These are phyloP conservation scores for Sympetrum striolatum DNA, from an alignment of 2,888 invertebrate species.

Conservation along the genomic window DNA sequence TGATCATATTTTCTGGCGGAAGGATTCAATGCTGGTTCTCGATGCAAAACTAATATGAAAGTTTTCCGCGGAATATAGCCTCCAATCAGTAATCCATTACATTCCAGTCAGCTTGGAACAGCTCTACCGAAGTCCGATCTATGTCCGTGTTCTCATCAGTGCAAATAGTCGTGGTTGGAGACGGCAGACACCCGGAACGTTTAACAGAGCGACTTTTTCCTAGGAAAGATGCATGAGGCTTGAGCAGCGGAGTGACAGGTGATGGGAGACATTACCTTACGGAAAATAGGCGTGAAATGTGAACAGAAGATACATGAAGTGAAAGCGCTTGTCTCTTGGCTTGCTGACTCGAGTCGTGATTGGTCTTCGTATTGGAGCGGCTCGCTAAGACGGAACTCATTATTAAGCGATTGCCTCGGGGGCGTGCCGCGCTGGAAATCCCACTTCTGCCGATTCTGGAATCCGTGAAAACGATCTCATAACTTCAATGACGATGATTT, in stretches of 20 bases:
- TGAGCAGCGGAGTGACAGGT: background rate
- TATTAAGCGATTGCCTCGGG: background rate
- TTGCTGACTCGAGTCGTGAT: background rate
- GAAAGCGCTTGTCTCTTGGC: background rate
- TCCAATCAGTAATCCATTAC: too few relatives aligned
- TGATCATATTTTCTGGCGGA: too few relatives aligned
- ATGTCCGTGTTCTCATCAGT: background rate
- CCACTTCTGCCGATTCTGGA: too few relatives aligned
- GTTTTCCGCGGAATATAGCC: too few relatives aligned
- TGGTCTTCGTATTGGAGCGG: background rate
- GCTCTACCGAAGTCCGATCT: background rate
- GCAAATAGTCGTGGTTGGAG: background rate
- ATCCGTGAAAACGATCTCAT: too few relatives aligned
- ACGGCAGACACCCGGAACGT: background rate
- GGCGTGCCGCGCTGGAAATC: too few relatives aligned
- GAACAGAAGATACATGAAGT: background rate
- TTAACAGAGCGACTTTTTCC: background rate
- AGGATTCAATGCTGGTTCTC: too few relatives aligned
- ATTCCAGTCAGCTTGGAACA: too few relatives aligned
- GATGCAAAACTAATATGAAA: too few relatives aligned
- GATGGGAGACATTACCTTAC: background rate
- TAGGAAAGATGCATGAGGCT: background rate
- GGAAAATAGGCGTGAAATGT: background rate
- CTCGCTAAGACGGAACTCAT: background rate
- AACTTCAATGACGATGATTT: too few relatives aligned